Evolutionary conservation across 1,140 invertebrate species (phyloP).

Genomic region (Drosophila auraria): DNA sequence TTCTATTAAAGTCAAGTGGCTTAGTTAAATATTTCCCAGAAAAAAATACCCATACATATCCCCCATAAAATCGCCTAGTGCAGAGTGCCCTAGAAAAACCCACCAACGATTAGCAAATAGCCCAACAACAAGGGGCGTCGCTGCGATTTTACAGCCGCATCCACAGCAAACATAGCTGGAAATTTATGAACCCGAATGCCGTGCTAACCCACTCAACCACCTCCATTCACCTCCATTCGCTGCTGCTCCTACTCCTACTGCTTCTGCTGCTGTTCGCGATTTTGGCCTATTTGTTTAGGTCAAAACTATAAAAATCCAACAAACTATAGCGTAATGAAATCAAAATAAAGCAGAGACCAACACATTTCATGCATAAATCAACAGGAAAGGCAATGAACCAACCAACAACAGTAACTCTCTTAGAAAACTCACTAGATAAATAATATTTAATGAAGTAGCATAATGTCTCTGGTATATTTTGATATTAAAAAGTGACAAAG

Average conservation of each 20-base stretch:
- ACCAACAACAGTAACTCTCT: neutral
- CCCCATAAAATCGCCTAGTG: conserved; percentile 8
- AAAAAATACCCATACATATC: neutral
- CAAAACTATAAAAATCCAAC: conserved; percentile 59
- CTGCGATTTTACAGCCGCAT: conserved; percentile 38
- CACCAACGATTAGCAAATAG: conserved; percentile 32
- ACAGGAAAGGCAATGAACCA: conserved; percentile 8
- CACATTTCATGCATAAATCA: conserved; percentile 26
- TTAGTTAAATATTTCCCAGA: neutral
- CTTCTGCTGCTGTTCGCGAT: conserved; percentile 10
- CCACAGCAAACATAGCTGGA: conserved; percentile 24
- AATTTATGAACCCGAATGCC: conserved; percentile 41
- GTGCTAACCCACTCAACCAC: conserved; percentile 17
- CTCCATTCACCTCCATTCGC: neutral
- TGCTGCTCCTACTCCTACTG: neutral
- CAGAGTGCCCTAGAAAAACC: conserved; percentile 10
- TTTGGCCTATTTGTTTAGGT: conserved; percentile 63
- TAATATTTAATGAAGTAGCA: conserved; percentile 6
- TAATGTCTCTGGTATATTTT: neutral
- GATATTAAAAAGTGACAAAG: neutral
- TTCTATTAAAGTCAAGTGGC: too few relatives aligned
- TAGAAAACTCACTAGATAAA: neutral
- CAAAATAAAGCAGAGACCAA: conserved; percentile 35
- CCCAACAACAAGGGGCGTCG: conserved; percentile 16
- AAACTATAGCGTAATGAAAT: conserved; percentile 41